Evolutionary conservation across 2,113 vertebrate genomes (phyloP), one percentile per base, ranked within the genome.

Genomic region (Herpetotheres cachinnans): DNA sequence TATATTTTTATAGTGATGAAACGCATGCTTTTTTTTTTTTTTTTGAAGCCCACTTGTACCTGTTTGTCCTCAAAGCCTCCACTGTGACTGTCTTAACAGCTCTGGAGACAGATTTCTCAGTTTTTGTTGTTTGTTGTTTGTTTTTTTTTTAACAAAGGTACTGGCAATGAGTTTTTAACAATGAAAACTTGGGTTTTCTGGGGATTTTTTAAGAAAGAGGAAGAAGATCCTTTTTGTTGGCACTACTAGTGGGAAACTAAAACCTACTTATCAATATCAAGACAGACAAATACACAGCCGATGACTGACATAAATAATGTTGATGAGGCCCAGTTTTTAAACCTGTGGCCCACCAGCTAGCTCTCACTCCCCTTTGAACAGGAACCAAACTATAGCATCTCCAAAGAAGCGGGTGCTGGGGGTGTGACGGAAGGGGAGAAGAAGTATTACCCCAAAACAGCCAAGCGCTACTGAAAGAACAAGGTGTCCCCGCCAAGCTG

Each of bases 51-150:
- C 74, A 89, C 66, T 76, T 89, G 77, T 78, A 94, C 55, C 83
- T 96, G 61, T 52, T 93, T 86, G 73, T 47, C 88, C 82, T 94
- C 76, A 80, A 79, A 89, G 50, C 82, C 70, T 90, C 77, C 77
- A 78, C 38, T 82, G 47, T n/a, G 77, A 91, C 46, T 58, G 52
- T 58, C 86, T 87, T 88, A 94, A 82, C 55, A 91, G 82, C 27
- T 78, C 86, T 80, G 73, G 92, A 70, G 42, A 82, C n/a, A 59
- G 30, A 59, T 49, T 88, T 90, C 81, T 93, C 73, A 76, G 59
- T 36, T 87, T 4, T 3, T 3, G 34, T 81, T 70, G 44, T 54
- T n/a, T n/a, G n/a, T n/a, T n/a, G n/a, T n/a, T n/a, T n/a, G n/a
- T n/a, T 61, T 59, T 78, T 46, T 52, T 7, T 52, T 70, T 38